Percentiles rank a stretch among this genome's conserved stretches.
These are phyloP conservation scores for Callopanchax toddi DNA, from an alignment of 2,113 vertebrate genomes.

Conservation along the genomic window DNA sequence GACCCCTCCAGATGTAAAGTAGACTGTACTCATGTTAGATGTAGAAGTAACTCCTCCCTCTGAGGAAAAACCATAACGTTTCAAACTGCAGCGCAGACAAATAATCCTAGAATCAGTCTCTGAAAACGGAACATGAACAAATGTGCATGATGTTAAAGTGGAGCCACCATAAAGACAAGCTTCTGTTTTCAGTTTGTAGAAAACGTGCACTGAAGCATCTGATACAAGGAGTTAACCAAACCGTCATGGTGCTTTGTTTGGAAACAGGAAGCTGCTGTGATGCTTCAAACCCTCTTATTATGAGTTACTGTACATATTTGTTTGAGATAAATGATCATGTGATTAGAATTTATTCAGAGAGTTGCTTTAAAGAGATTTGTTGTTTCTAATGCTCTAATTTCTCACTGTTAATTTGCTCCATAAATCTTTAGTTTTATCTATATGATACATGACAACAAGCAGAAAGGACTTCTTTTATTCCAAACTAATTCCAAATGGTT, in stretches of 20 bases:
- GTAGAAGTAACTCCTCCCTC: conserved; percentile 31
- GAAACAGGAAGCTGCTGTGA: conserved; percentile 24
- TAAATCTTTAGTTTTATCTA: too few species aligned
- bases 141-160: conserved; percentile 44
- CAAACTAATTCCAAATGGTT: too few species aligned
- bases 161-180: conserved; percentile 15
- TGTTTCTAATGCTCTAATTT: too few species aligned
- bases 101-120: neutral
- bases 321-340: conserved; percentile 6
- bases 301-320: conserved; percentile 26
- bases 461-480: too few species aligned
- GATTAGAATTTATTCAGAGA: neutral
- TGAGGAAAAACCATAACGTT: conserved; percentile 11
- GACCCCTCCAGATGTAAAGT: conserved; percentile 47
- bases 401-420: neutral
- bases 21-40: conserved; percentile 56
- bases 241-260: conserved; percentile 19
- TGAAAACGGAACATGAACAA: too few species aligned
- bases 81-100: conserved; percentile 16
- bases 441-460: too few species aligned
- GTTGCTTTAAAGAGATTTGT: neutral
- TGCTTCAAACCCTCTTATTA: conserved; percentile 15
- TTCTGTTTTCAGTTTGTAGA: conserved; percentile 17
- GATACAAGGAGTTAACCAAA: neutral
- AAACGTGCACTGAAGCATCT: conserved; percentile 14